Evolutionary conservation across 2,888 invertebrate genomes (phyloP), one percentile per base, ranked within the genome.

Genomic region (Lumbricus terrestris): DNA sequence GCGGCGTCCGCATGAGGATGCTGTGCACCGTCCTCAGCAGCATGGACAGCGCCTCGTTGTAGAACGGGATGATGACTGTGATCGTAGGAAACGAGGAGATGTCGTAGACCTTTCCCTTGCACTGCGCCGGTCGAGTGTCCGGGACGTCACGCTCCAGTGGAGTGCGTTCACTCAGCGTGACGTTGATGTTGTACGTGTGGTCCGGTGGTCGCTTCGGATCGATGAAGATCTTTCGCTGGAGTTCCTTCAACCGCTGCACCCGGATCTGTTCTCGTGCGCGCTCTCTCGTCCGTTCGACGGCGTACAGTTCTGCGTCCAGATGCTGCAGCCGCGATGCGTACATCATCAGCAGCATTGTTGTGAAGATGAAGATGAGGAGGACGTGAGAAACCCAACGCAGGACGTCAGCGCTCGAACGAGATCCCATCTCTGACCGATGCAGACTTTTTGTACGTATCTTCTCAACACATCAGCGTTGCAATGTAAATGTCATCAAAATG

Each of bases 31-130:
- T 94, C 37, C 94, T 91, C n/a, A 94, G 92, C 37, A 94, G 91
- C 88, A 94, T 93, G 5, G 94, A 94, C 15, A 94, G 92, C 5
- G 94, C 94, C 89, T 93, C 93, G 90, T 93, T 93, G 90, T 93
- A 92, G 89, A 93, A 92, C 16, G 92, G 92, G 29, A 93, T 93
- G 35, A 93, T 91, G 34, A 92, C 92, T 33, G 92, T 91, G 40
- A 92, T 88, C 4, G 92, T 92, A 0, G 92, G 92, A n/a, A 92
- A 90, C 20, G 47, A 69, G n/a, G 90, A 85, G 47, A 90, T 37
- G 83, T 91, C 91, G 54, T 91, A 92, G 20, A 88, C 85, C 18
- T 91, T 47, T 15, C 29, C 69, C 15, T 20, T 38, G 85, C 93
- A 93, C 47, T 89, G 85, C 13, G 33, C 34, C 20, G 91, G 92